Base-by-base conservation (phyloP, 2,888 invertebrate species). In the Lissocephala sabroskyi region DNA sequence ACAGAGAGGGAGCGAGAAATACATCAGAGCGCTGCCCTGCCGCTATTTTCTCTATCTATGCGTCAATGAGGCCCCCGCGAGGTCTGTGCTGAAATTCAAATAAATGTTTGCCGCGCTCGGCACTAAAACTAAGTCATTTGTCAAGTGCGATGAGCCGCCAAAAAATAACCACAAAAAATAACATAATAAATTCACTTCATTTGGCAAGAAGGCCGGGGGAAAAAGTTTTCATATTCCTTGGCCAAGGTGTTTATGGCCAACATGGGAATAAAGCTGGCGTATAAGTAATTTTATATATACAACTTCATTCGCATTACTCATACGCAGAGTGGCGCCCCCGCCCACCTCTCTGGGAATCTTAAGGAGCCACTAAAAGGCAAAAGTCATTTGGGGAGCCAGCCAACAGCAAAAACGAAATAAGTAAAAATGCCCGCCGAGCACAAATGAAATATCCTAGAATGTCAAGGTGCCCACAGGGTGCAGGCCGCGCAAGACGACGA, bases 331-430 rank as follows among this genome's bases (percentile, higher is more conserved):
- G 35, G 35, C 30, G 13, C 30, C 1, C 30, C 30, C 5, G 11
- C 30, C 11, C 11, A 32, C 13, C 30, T 13, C 30, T 32, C 13
- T 32, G 30, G 30, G 30, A 11, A 32, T 32, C 75, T 70, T 77
- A 77, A 77, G 71, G 63, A 58, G 56, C 71, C 71, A 75, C 76
- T 75, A 71, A 71, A 71, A 75, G 73, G 59, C 67, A 75, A 78
- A 71, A 75, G n/a, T n/a, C n/a, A n/a, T n/a, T n/a, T n/a, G n/a
- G n/a, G n/a, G n/a, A n/a, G n/a, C n/a, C n/a, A n/a, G n/a, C n/a
- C 29, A 53, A 61, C 68, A 73, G 53, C 65, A 68, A 77, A 70
- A 74, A 60, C 62, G 70, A 70, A 26, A n/a, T n/a, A n/a, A n/a
- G n/a, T n/a, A n/a, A n/a, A n/a, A n/a, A n/a, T n/a, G n/a, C n/a